Percentiles rank a stretch among this genome's conserved stretches.
These are phyloP conservation scores for Semicossyphus pulcher DNA, from an alignment of 2,113 vertebrate genomes.

Conservation along the genomic window DNA sequence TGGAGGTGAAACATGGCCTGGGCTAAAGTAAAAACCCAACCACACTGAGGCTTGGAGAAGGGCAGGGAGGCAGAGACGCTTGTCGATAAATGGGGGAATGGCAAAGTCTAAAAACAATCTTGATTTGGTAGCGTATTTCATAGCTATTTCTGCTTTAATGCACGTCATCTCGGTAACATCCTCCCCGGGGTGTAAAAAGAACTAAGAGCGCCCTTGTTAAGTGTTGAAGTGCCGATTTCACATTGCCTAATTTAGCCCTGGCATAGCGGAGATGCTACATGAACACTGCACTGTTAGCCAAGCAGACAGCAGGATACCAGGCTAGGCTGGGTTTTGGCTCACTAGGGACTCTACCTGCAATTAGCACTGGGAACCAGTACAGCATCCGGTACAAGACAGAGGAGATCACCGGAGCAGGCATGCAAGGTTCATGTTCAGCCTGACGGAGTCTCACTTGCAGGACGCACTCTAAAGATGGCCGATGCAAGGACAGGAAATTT, in stretches of 20 bases:
- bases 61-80: neutral
- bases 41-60: neutral
- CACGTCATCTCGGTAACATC: slow-evolving; percentile 44
- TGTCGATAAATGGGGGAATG: slow-evolving; percentile 28
- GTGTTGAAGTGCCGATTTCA: slow-evolving; percentile 67
- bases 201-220: slow-evolving; percentile 59
- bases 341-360: slow-evolving; percentile 65
- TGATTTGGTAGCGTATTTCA: slow-evolving; percentile 26
- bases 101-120: slow-evolving; percentile 25
- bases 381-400: slow-evolving; percentile 53
- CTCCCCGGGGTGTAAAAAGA: slow-evolving; percentile 46
- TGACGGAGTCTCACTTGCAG: slow-evolving; percentile 32
- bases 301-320: slow-evolving; percentile 63
- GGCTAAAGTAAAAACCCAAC: neutral
- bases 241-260: slow-evolving; percentile 67
- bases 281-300: slow-evolving; percentile 69
- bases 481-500: slow-evolving; percentile 51
- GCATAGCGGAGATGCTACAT: slow-evolving; percentile 67
- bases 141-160: slow-evolving; percentile 51
- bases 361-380: slow-evolving; percentile 61
- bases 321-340: slow-evolving; percentile 62
- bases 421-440: slow-evolving; percentile 44
- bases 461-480: slow-evolving; percentile 33
- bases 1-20: slow-evolving; percentile 34
- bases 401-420: slow-evolving; percentile 42